Percentiles rank a stretch among this genome's conserved stretches.
These are phyloP conservation scores for Phlogophora meticulosa DNA, from an alignment of 2,888 invertebrate species.

Conservation along the genomic window DNA sequence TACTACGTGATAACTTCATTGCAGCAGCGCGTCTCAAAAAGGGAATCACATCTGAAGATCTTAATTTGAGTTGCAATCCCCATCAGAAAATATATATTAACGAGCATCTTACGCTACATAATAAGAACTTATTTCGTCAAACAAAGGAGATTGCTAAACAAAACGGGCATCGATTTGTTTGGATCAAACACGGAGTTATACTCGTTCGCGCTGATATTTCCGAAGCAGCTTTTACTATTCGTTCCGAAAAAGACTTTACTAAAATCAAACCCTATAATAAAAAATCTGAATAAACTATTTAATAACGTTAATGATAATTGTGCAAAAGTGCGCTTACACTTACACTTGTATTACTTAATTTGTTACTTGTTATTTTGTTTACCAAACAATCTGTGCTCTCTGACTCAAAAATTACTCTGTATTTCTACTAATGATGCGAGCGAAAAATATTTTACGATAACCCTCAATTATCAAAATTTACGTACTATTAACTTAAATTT, in stretches of 20 bases:
- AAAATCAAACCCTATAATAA: constrained; percentile 8
- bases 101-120: not conserved
- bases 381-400: not conserved
- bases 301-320: no score
- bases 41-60: not conserved
- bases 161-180: not conserved
- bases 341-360: not conserved
- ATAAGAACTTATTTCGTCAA: constrained; percentile 3
- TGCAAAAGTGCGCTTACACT: not conserved
- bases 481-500: not conserved
- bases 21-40: constrained; percentile 1
- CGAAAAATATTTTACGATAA: not conserved
- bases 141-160: constrained; percentile 1
- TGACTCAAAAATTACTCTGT: not conserved
- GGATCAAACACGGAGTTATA: not conserved
- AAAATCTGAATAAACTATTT: not conserved
- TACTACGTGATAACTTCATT: constrained; percentile 6
- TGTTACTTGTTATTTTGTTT: constrained; percentile 1
- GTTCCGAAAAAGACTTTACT: not conserved
- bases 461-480: not conserved
- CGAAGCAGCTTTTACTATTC: not conserved
- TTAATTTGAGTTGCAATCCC: not conserved
- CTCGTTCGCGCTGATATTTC: not conserved
- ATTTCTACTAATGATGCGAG: not conserved
- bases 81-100: not conserved